Conservation (phyloP, 2,113 vertebrate genomes). For the Hystrix cristata region DNA sequence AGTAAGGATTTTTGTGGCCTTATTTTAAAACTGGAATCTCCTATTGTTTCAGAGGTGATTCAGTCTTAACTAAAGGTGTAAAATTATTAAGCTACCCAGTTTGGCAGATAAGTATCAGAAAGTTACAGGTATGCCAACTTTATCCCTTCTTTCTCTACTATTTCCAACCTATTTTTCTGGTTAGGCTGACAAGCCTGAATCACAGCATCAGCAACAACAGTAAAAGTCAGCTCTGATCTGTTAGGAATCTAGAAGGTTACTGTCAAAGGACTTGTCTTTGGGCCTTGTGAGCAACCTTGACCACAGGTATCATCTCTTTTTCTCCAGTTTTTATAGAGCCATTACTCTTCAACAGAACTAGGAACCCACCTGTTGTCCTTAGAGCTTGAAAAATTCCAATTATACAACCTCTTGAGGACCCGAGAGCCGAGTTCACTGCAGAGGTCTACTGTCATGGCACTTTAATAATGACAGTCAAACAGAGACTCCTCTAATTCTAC, state of each 20-base stretch:
- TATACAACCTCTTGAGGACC: slow-evolving; percentile 3
- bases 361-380: background rate
- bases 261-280: background rate
- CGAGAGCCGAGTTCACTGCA: background rate
- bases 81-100: background rate
- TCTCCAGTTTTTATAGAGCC: background rate
- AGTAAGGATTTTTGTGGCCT: background rate
- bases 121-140: background rate
- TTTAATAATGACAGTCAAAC: background rate
- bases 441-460: background rate
- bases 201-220: background rate
- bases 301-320: background rate
- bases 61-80: background rate
- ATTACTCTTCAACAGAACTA: slow-evolving; percentile 7
- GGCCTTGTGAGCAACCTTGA: background rate
- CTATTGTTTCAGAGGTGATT: slow-evolving; percentile 14
- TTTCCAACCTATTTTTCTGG: background rate
- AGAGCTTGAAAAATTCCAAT: slow-evolving; percentile 37
- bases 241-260: background rate
- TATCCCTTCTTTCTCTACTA: background rate
- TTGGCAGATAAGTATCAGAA: background rate
- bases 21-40: slow-evolving; percentile 38
- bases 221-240: slow-evolving; percentile 46
- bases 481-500: background rate
- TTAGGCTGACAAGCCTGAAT: background rate